Evolutionary conservation across 1,140 invertebrate species (phyloP), one percentile per base, ranked within the genome.

Genomic region (Anadara kagoshimensis): DNA sequence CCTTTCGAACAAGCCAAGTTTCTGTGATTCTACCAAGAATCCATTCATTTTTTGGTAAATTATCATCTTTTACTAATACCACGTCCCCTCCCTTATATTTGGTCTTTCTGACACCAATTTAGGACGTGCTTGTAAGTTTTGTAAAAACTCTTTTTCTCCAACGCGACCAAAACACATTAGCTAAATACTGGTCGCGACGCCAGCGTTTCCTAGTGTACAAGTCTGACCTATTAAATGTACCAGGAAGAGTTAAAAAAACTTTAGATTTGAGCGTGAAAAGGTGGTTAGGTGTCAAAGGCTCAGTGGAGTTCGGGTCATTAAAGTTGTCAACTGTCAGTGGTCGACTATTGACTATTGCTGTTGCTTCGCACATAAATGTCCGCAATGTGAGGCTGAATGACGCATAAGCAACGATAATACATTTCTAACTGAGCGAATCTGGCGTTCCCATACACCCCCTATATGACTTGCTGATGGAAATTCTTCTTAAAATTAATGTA

Each of bases 371-470:
- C 10, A 72, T 36, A n/a, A 69, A 63, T 24, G 65, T 62, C 8
- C 66, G 49, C 24, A 69, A 44, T 0, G 45, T 10, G 18, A 72
- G 69, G 26, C n/a, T 3, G 45, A 29, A 18, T 61, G 14, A 7
- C 18, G 5, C 41, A 75, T 16, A 4, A 79, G 20, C 4, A 10
- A 22, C 8, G 64, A 10, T 24, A 79, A 63, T 18, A 81, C 70
- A 36, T 63, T 76, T 22, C 72, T 45, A 5, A 78, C 51, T 7
- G 76, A 43, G 1, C 70, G 47, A n/a, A 43, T 59, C 44, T 59
- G 57, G 5, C 63, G 41, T 3, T 80, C 76, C 76, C 69, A 80
- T 11, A 73, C 64, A 12, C 69, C 76, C 8, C 76, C 79, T 45
- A 79, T 67, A 24, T 81, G 64, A 45, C 74, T 75, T 26, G 78